These are phyloP conservation scores for Rhopalosiphum padi DNA, from an alignment of 1,140 invertebrate genomes.

Conservation along the genomic window DNA sequence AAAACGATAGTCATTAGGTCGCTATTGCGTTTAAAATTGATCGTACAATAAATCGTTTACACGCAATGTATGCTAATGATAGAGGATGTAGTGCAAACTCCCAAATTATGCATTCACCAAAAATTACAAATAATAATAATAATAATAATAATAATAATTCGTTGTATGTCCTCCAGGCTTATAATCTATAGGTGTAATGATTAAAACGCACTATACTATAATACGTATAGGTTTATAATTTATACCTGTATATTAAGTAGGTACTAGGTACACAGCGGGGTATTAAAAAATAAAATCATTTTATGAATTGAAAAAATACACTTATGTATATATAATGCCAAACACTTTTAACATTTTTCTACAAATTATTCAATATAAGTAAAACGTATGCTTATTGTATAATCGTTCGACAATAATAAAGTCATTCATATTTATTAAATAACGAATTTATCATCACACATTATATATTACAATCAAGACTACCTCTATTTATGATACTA, in stretches of 20 bases:
- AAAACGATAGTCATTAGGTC: constrained; percentile 3
- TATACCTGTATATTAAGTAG: background rate
- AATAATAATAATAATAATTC: constrained; percentile 25
- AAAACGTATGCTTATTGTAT: background rate
- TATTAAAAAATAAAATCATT: background rate
- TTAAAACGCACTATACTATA: background rate
- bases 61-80: background rate
- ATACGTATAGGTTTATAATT: background rate
- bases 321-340: background rate
- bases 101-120: background rate
- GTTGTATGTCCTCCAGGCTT: background rate
- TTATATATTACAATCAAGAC: background rate
- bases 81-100: background rate
- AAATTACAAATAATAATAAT: constrained; percentile 8
- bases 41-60: background rate
- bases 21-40: background rate
- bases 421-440: background rate
- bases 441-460: background rate
- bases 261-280: background rate
- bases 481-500: background rate
- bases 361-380: background rate
- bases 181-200: background rate
- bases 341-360: background rate
- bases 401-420: background rate
- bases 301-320: background rate